phyloP scores from a whole-genome alignment of 2,797 vertebrate genomes.

The Pteronotus mesoamericanus region DNA sequence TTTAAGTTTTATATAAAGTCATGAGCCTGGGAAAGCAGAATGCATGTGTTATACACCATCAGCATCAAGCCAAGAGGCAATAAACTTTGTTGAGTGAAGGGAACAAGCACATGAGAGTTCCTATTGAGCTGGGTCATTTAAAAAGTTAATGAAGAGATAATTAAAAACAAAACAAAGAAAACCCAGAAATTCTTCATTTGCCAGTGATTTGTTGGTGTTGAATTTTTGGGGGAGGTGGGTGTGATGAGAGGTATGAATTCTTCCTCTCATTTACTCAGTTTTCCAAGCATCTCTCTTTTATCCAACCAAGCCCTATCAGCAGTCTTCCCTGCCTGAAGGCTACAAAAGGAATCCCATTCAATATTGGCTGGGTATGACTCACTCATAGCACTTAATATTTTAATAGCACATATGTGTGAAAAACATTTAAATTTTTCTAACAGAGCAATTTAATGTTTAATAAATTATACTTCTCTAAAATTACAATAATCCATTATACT shows the following conservation, averaged over 20 bases:
- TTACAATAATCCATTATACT: not conserved
- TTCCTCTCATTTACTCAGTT: not conserved
- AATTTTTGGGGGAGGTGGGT: not conserved
- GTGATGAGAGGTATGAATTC: not conserved
- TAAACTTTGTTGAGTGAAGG: not conserved
- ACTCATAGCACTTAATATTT: not conserved
- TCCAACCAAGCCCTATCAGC: not conserved
- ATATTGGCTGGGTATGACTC: not conserved
- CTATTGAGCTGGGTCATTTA: not conserved
- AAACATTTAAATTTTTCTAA: not conserved
- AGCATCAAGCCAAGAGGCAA: not conserved
- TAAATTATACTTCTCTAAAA: slow-evolving; percentile 8
- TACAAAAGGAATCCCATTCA: not conserved
- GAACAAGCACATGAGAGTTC: not conserved
- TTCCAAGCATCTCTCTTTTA: not conserved
- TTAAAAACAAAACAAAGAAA: not conserved
- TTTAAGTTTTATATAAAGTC: not conserved
- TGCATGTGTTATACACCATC: not conserved
- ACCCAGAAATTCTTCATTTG: not conserved
- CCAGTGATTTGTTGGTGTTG: not conserved
- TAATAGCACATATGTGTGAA: not conserved
- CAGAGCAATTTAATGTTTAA: not conserved
- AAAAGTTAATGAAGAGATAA: not conserved
- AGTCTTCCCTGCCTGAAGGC: not conserved
- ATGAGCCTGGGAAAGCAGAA: not conserved